Evolutionary conservation across 2,888 invertebrate species (phyloP).

Genomic region (Lycophotia porphyrea): DNA sequence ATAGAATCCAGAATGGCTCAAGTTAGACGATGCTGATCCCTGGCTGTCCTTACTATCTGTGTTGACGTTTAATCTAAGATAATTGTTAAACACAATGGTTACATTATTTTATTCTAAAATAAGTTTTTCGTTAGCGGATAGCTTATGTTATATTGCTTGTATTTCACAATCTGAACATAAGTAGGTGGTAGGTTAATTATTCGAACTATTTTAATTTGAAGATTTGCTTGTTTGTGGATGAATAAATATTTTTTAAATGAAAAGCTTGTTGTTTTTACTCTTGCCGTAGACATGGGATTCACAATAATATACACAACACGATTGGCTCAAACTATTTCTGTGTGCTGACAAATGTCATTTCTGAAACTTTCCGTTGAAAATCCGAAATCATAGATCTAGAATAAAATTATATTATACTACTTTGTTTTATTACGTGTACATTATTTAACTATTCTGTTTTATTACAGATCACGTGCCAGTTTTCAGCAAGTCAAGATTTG

Average conservation of each 20-base stretch:
- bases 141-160: too few relatives aligned
- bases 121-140: too few relatives aligned
- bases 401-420: too few relatives aligned
- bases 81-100: too few relatives aligned
- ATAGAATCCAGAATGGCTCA: too few relatives aligned
- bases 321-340: not conserved
- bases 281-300: not conserved
- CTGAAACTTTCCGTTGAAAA: not conserved
- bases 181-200: not conserved
- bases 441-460: not conserved
- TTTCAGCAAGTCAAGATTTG: not conserved
- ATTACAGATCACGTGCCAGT: not conserved
- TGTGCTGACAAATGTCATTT: not conserved
- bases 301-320: not conserved
- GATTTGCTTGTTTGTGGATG: not conserved
- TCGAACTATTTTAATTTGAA: not conserved
- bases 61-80: too few relatives aligned
- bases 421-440: too few relatives aligned
- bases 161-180: too few relatives aligned
- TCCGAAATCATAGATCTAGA: too few relatives aligned
- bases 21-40: too few relatives aligned
- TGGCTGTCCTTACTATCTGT: too few relatives aligned
- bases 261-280: not conserved
- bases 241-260: not conserved
- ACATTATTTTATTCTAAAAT: too few relatives aligned